These are phyloP conservation scores for Babylonia areolata DNA, from an alignment of 1,140 invertebrate species.

Conservation along the genomic window DNA sequence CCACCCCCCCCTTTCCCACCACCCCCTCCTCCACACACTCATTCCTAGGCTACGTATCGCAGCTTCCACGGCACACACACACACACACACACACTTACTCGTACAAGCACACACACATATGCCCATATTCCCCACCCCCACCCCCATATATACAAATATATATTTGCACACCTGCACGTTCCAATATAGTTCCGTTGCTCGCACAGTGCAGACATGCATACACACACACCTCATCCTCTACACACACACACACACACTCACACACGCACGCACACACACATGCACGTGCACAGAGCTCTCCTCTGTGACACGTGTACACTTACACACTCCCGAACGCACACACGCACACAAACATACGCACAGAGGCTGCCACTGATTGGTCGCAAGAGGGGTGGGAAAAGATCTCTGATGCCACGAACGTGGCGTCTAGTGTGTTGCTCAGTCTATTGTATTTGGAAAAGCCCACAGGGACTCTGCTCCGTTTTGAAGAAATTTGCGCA, in stretches of 20 bases:
- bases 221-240: background rate
- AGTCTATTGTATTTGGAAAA: background rate
- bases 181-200: no score
- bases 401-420: background rate
- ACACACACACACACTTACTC: background rate
- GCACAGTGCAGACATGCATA: background rate
- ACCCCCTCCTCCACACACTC: no score
- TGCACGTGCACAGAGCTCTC: background rate
- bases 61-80: background rate
- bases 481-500: no score
- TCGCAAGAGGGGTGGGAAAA: no score
- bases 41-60: background rate
- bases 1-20: no score
- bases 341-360: slow-evolving; percentile 6
- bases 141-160: background rate
- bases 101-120: background rate
- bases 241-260: background rate
- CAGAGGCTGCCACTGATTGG: no score
- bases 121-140: no score
- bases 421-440: background rate
- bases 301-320: background rate
- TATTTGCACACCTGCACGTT: no score
- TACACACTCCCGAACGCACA: slow-evolving; percentile 4
- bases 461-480: background rate
- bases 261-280: background rate